Base-by-base conservation (phyloP, 2,113 vertebrate genomes). In the Morone saxatilis region DNA sequence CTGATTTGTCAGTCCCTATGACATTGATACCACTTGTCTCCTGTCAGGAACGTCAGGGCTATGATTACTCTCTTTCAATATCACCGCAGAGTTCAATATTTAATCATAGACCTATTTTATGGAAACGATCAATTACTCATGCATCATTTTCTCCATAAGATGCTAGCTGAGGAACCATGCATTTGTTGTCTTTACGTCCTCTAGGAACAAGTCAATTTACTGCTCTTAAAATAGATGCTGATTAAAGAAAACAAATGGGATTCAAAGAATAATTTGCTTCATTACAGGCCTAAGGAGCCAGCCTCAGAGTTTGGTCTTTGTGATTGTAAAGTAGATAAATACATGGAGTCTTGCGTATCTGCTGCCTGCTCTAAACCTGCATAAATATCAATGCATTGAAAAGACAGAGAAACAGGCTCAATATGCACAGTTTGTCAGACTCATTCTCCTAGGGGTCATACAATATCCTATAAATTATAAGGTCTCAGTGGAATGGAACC, bases 11-110 rank as follows among this genome's bases (percentile, higher is more conserved):
- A 59, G 59, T 65, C 63, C 16, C 43, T 11, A 5, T 76, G 81
- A 88, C 59, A 85, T 25, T 78, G 66, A 56, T 56, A 57, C 43
- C 65, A 76, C 75, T 67, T 66, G 78, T 85, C 78, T 89, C 56
- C 78, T 68, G 83, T 76, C 71, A 85, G 76, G 59, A 71, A 57
- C 40, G 38, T 80, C 77, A 76, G 13, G 60, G 63, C 62, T 78
- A 36, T 80, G 80, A 90, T 89, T 84, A 83, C 71, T 85, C 51
- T 71, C 78, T 78, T 86, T 81, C 83, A 84, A 40, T 71, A 50
- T 72, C 66, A 22, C 54, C 0, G 0, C 56, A 65, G 36, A 57
- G 81, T 82, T 90, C 83, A 83, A 75, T 80, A 89, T 90, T 86
- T 90, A 79, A 86, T 91, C 75, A 71, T 71, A 40, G 19, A 43